Conservation (phyloP, 2,888 invertebrate species). For the Dromius quadrimaculatus region DNA sequence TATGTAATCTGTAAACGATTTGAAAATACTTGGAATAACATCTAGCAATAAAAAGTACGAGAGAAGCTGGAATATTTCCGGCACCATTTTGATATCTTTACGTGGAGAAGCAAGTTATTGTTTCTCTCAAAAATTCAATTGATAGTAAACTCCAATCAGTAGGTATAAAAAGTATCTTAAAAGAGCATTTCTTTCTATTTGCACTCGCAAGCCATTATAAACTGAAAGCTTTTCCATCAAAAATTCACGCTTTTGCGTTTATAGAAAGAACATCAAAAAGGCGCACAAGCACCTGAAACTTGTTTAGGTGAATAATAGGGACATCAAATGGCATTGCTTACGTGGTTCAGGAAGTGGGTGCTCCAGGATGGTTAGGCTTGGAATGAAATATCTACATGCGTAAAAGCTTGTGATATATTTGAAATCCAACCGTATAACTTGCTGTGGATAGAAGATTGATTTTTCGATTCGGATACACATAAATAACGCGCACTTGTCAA, state of each 20-base stretch:
- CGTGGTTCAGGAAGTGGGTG: conserved; percentile 34
- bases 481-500: conserved; percentile 45
- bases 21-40: no score
- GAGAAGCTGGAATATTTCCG: no score
- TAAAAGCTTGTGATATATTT: conserved; percentile 36
- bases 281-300: conserved; percentile 47
- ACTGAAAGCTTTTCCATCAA: conserved; percentile 50
- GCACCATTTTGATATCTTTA: no score
- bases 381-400: no score
- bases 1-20: no score
- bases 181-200: conserved; percentile 36
- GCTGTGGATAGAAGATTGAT: conserved; percentile 43
- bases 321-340: conserved; percentile 51
- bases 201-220: conserved; percentile 47
- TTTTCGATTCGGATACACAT: conserved; percentile 44
- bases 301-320: conserved; percentile 51
- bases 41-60: no score
- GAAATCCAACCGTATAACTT: conserved; percentile 37
- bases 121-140: no score
- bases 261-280: conserved; percentile 51
- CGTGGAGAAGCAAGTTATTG: no score
- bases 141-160: conserved; percentile 20
- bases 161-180: conserved; percentile 34
- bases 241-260: conserved; percentile 44
- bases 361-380: no score